Conservation (phyloP, 2,888 invertebrate genomes). For the Sarcophaga rosellei region DNA sequence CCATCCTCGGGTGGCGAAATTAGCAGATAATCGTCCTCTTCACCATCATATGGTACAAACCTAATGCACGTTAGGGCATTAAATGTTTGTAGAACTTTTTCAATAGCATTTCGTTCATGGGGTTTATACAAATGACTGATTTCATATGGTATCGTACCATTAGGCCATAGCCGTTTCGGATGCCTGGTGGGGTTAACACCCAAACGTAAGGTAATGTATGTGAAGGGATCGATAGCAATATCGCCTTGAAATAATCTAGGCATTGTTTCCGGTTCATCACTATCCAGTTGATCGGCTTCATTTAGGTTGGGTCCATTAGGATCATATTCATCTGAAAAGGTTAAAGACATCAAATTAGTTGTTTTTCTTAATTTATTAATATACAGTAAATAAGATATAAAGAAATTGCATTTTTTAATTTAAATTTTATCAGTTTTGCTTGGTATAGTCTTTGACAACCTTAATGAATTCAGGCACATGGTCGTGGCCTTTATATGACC, state of each 20-base stretch:
- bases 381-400: too few species aligned
- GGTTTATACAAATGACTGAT: slow-evolving; percentile 83
- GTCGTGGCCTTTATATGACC: too few species aligned
- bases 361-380: too few species aligned
- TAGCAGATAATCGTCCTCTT: slow-evolving; percentile 84
- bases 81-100: slow-evolving; percentile 84
- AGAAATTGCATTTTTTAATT: too few species aligned
- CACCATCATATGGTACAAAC: slow-evolving; percentile 86
- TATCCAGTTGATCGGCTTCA: slow-evolving; percentile 70
- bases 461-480: too few species aligned
- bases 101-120: slow-evolving; percentile 83
- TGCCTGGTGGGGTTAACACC: slow-evolving; percentile 86
- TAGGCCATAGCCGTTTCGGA: slow-evolving; percentile 85
- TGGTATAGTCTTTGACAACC: too few species aligned
- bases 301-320: slow-evolving; percentile 71
- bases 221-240: slow-evolving; percentile 85
- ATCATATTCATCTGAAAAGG: slow-evolving; percentile 73
- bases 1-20: slow-evolving; percentile 86
- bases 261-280: slow-evolving; percentile 85
- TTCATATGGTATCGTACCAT: slow-evolving; percentile 85
- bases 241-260: slow-evolving; percentile 87
- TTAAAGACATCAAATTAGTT: neutral
- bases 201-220: slow-evolving; percentile 84
- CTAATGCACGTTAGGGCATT: slow-evolving; percentile 86
- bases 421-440: too few species aligned